phyloP scores from a whole-genome alignment of 2,113 vertebrate genomes.

The Platysternon megacephalum region DNA sequence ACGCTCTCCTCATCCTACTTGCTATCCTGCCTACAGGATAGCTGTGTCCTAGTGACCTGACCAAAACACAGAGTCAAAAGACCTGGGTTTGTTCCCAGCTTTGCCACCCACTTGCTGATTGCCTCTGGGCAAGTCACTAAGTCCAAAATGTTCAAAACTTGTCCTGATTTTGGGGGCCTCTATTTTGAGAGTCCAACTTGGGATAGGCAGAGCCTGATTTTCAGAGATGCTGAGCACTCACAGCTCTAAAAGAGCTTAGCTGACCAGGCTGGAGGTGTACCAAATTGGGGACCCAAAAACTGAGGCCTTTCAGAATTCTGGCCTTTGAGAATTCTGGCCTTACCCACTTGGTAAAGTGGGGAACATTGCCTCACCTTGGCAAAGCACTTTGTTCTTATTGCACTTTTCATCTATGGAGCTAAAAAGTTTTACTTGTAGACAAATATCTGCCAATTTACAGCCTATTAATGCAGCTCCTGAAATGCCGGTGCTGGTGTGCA shows the following conservation, averaged over 20 bases:
- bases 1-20: conserved; percentile 52
- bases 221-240: conserved; percentile 9
- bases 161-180: conserved; percentile 70
- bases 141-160: conserved; percentile 56
- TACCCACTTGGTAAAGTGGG: conserved; percentile 4
- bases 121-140: conserved; percentile 65
- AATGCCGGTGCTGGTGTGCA: neutral
- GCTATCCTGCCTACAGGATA: conserved; percentile 53
- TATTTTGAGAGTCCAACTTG: conserved; percentile 49
- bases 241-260: conserved; percentile 14
- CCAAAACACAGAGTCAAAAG: conserved; percentile 70
- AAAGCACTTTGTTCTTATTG: neutral
- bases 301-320: conserved; percentile 38
- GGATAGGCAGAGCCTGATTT: neutral
- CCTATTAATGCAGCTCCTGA: neutral
- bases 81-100: conserved; percentile 51
- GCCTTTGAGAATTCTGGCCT: conserved; percentile 29
- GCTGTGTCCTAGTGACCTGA: conserved; percentile 13
- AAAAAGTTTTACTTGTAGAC: neutral
- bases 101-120: conserved; percentile 57
- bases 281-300: conserved; percentile 24
- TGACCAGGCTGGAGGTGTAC: neutral
- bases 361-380: neutral
- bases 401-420: neutral
- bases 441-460: neutral